Base-by-base conservation (phyloP, 2,888 invertebrate species). In the Yponomeuta sedellus region DNA sequence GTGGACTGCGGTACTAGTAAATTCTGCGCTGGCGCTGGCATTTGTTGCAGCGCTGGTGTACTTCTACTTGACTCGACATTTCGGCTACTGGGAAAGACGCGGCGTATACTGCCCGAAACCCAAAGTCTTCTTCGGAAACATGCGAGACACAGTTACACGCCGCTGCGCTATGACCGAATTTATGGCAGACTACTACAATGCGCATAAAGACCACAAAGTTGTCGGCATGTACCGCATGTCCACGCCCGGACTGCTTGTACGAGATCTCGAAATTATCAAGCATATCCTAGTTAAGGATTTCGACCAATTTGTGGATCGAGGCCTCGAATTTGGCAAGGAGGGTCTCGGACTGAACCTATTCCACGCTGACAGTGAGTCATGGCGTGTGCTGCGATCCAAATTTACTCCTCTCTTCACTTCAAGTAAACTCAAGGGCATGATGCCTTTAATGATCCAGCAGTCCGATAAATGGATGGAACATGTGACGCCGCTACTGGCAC, bases 281-380 rank as follows among this genome's bases (percentile, higher is more conserved):
- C 61, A 66, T 28, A 66, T 69, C 1, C 61, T 69, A 64, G 66
- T 69, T 39, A 66, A 65, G 39, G 68, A 69, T 34, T 69, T 69
- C 59, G 67, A 68, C 61, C 66, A 64, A 39, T 69, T 69, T 58
- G 61, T 64, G 10, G 69, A 68, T 39, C 68, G 69, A 10, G 69
- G 69, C 8, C 19, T 68, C 40, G 63, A 67, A 67, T 65, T 68
- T 61, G 67, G 65, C 67, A 68, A 65, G 59, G 59, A 69, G 16
- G 67, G 68, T 8, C 64, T 69, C 59, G 69, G 68, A 3, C 57
- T 64, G 25, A 69, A 69, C 61, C 64, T 69, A 59, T 69, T 69
- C 63, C 64, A 66, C 64, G 67, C 67, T 11, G 68, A 68, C n/a
- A 66, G 68, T 59, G 68, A 68, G n/a, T 65, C 66, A 52, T 69